Evolutionary conservation across 37 sponge, comb jelly and placozoan species (phyloP).

Genomic region (Geodia barretti): DNA sequence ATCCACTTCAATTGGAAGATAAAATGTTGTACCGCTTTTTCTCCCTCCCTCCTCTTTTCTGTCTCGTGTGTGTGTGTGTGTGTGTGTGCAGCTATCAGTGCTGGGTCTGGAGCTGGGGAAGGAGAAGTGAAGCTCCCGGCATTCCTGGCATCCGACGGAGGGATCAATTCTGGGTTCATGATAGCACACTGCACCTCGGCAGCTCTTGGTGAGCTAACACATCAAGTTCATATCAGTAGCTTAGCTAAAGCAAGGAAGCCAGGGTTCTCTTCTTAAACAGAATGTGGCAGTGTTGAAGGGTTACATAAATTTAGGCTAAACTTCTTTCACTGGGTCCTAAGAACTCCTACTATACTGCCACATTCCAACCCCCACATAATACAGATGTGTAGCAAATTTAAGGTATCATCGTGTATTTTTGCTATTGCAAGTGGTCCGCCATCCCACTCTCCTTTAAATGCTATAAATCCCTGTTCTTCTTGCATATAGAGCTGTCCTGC

Average conservation of each 20-base stretch:
- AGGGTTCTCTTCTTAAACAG: background rate
- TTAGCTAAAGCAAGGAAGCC: background rate
- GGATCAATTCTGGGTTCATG: conserved; percentile 96
- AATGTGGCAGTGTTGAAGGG: background rate
- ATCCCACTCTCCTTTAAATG: background rate
- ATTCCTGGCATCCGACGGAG: conserved; percentile 87
- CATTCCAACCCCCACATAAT: no score
- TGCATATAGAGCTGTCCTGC: background rate
- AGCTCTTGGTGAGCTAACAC: conserved; percentile 70
- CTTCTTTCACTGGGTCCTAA: no score
- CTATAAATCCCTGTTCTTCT: background rate
- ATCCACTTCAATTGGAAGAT: no score
- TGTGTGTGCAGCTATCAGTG: conserved; percentile 73
- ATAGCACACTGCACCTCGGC: conserved; percentile 94
- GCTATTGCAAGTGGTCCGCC: no score
- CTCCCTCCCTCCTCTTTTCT: conserved; percentile 1
- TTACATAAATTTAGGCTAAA: background rate
- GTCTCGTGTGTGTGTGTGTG: conserved; percentile 10
- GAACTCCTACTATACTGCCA: no score
- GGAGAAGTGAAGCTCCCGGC: conserved; percentile 92
- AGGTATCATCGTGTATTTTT: no score
- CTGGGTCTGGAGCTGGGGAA: no score
- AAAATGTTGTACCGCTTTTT: background rate
- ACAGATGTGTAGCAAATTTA: no score
- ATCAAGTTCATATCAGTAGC: no score